Evolutionary conservation across 2,113 vertebrate genomes (phyloP).

Genomic region (Oplegnathus fasciatus): DNA sequence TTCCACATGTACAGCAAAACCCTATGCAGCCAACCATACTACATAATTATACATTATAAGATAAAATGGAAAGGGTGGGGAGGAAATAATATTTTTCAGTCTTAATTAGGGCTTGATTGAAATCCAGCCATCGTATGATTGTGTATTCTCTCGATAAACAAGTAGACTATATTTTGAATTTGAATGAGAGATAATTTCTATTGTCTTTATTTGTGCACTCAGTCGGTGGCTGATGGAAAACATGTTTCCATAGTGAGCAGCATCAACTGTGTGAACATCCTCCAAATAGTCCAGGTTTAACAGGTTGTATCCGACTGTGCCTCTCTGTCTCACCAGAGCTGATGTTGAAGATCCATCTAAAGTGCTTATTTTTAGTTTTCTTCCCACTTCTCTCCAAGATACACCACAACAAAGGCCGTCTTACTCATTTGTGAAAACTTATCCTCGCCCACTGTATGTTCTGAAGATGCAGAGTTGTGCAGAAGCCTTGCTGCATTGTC

Average conservation of each 20-base stretch:
- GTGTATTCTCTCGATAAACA: constrained; percentile 37
- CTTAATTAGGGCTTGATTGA: constrained; percentile 47
- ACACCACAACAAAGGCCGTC: constrained; percentile 55
- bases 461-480: constrained; percentile 26
- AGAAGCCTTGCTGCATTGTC: constrained; percentile 27
- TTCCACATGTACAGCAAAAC: constrained; percentile 1
- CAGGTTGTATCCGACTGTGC: constrained; percentile 84
- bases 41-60: constrained; percentile 29
- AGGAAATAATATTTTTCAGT: constrained; percentile 14
- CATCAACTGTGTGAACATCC: constrained; percentile 87
- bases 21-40: constrained; percentile 12
- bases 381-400: constrained; percentile 58
- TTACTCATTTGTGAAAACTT: constrained; percentile 50
- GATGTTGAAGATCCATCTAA: constrained; percentile 40
- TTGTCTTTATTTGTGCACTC: constrained; percentile 69
- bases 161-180: constrained; percentile 50
- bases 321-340: constrained; percentile 52
- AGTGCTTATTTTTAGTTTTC: constrained; percentile 64
- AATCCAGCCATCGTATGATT: constrained; percentile 30
- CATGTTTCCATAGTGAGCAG: constrained; percentile 88
- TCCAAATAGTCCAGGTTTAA: constrained; percentile 90
- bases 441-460: constrained; percentile 34
- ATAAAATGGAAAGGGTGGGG: constrained; percentile 43
- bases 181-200: constrained; percentile 61
- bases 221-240: constrained; percentile 90